phyloP scores from a whole-genome alignment of 2,888 invertebrate genomes.

The Poecilus cupreus region DNA sequence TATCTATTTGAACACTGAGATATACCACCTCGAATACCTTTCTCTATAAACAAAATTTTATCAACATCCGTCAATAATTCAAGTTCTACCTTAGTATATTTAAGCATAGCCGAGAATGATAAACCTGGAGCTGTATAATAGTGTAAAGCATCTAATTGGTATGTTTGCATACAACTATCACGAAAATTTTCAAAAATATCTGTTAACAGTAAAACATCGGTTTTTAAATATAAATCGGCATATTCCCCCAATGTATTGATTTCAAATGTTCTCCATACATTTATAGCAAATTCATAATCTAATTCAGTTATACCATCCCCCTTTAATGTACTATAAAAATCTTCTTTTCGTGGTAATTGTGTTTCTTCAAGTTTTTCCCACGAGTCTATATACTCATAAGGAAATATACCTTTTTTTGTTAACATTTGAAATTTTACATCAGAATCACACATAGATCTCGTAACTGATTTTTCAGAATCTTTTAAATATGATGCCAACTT shows the following conservation, averaged over 20 bases:
- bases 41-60: no score
- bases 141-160: no score
- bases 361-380: slow-evolving; percentile 63
- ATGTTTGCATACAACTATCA: no score
- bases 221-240: slow-evolving; percentile 67
- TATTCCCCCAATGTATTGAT: slow-evolving; percentile 67
- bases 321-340: slow-evolving; percentile 64
- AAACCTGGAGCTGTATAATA: no score
- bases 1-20: no score
- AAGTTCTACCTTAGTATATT: no score
- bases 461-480: slow-evolving; percentile 57
- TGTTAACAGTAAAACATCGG: no score
- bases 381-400: slow-evolving; percentile 65
- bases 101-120: no score
- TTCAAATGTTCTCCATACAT: slow-evolving; percentile 67
- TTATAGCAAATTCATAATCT: slow-evolving; percentile 67
- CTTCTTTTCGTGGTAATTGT: slow-evolving; percentile 63
- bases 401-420: slow-evolving; percentile 67
- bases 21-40: no score
- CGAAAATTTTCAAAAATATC: no score
- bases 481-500: slow-evolving; percentile 63
- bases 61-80: no score
- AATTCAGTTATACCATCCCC: slow-evolving; percentile 62
- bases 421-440: slow-evolving; percentile 60
- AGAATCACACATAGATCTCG: slow-evolving; percentile 42